These are phyloP conservation scores for Colaptes auratus DNA, from an alignment of 2,113 vertebrate genomes.

Conservation along the genomic window DNA sequence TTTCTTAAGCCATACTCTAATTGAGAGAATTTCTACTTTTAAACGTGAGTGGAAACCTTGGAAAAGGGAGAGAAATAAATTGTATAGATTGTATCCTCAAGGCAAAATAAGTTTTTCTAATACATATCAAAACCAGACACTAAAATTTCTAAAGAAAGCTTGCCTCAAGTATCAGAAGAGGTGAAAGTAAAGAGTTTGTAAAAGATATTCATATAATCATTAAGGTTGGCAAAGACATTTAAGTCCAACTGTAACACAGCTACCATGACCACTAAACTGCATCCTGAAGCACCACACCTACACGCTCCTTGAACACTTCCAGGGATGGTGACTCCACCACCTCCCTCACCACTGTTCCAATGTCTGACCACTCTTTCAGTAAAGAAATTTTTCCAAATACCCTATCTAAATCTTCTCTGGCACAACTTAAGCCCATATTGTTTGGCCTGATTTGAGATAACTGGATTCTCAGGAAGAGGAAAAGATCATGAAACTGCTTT, in stretches of 20 bases:
- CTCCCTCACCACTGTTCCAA: too few species aligned
- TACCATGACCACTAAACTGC: too few species aligned
- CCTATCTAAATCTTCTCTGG: too few species aligned
- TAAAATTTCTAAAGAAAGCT: neutral
- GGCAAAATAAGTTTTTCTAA: neutral
- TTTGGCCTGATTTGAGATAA: neutral
- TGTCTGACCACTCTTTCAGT: too few species aligned
- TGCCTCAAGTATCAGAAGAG: neutral
- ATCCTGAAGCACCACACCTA: too few species aligned
- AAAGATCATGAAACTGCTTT: neutral
- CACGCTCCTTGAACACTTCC: too few species aligned
- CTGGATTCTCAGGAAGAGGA: neutral
- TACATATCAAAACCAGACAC: neutral
- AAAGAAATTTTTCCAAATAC: too few species aligned
- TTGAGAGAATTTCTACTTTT: neutral
- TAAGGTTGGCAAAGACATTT: too few species aligned
- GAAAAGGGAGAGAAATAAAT: neutral
- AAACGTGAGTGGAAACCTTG: neutral
- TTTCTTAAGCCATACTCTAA: neutral
- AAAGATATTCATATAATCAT: too few species aligned
- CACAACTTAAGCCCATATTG: too few species aligned
- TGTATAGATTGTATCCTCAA: neutral
- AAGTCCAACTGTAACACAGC: too few species aligned
- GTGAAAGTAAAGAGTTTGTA: neutral
- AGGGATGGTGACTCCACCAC: too few species aligned